A percentile compares a stretch with the other conserved stretches of the same genome.
phyloP scores from a whole-genome alignment of 1,140 invertebrate species.

The Neotoxoptera formosana region DNA sequence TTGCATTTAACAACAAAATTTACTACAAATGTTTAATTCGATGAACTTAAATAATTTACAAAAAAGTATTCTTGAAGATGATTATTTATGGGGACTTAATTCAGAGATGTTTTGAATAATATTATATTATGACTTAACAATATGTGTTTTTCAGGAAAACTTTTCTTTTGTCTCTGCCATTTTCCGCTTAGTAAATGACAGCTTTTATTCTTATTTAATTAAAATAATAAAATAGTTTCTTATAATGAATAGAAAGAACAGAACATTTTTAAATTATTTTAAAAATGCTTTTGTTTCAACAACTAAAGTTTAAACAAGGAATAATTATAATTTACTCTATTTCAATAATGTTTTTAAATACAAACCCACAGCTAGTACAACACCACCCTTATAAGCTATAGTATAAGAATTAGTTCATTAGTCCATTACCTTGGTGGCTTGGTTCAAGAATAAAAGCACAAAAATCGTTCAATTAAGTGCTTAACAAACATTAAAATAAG shows the following conservation, averaged over 20 bases:
- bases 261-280: background rate
- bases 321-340: background rate
- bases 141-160: background rate
- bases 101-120: conserved; percentile 24
- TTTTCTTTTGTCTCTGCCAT: background rate
- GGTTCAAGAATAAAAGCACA: background rate
- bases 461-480: background rate
- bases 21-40: background rate
- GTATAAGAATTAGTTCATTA: background rate
- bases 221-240: conserved; percentile 22
- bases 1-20: background rate
- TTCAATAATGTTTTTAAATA: background rate
- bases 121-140: conserved; percentile 22
- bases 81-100: background rate
- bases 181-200: background rate
- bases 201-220: conserved; percentile 32
- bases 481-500: background rate
- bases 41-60: background rate
- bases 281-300: background rate
- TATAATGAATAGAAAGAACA: background rate
- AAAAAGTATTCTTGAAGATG: background rate
- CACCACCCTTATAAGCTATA: background rate
- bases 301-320: background rate
- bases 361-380: background rate
- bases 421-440: background rate